Base-by-base conservation (phyloP, 2,888 invertebrate genomes). In the Mesoligia furuncula region DNA sequence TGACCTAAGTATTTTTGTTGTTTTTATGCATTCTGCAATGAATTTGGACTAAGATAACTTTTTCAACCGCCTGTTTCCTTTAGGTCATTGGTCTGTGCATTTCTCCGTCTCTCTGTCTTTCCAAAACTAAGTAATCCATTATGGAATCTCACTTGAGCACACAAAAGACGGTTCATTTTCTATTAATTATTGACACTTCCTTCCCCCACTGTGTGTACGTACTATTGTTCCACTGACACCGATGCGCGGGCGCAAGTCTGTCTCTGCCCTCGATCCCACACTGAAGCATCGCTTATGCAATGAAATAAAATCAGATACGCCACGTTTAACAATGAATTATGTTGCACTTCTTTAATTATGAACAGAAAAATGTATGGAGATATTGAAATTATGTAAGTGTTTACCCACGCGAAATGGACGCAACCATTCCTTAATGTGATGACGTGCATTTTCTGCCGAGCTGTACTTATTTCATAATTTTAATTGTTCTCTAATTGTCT, bases 211-310 rank as follows among this genome's bases (percentile, higher is more conserved):
- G 75, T 39, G 73, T 73, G 83, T 86, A 87, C 84, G 83, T 81
- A 83, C 81, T 79, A 93, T 92, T 93, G 95, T 92, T 91, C 94
- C 85, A 93, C 89, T 95, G 93, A 94, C 95, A 94, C 92, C 89
- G 91, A 90, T 95, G 92, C 90, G 89, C 89, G 87, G 80, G 90
- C 90, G 86, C 90, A 90, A 89, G 83, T 87, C 85, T 85, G 89
- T 81, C 84, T 82, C 87, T 90, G 94, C 87, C 95, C 93, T 89
- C 93, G 91, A 95, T 95, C 95, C 93, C 95, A 95, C 94, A 93
- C 91, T 85, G 91, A 91, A 89, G 92, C 93, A 88, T 90, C 90
- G 83, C 93, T 95, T 95, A 95, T 93, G 94, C 93, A 95, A 95
- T 91, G 65, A 83, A 89, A 89, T 88, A 87, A 88, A 87, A 90